Conservation (phyloP, 2,888 invertebrate species). For the Eilema sororculum region DNA sequence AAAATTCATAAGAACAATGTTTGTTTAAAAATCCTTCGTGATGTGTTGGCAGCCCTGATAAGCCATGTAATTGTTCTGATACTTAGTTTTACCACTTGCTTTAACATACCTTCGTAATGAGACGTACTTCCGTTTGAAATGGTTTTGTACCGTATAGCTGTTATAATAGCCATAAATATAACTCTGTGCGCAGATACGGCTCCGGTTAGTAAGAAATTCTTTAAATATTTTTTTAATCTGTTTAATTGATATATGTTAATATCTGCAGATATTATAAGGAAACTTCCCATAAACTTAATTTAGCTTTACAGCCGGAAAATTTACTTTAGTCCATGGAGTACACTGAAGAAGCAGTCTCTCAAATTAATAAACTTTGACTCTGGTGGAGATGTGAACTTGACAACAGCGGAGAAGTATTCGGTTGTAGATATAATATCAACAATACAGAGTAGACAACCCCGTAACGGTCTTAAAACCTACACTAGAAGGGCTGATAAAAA, state of each 20-base stretch:
- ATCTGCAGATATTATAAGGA: neutral
- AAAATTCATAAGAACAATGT: conserved; percentile 54
- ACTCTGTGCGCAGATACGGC: neutral
- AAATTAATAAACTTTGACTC: conserved; percentile 64
- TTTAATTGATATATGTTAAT: neutral
- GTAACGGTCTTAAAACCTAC: conserved; percentile 5
- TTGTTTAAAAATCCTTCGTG: conserved; percentile 49
- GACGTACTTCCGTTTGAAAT: neutral
- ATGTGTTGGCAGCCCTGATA: conserved; percentile 44
- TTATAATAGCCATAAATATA: conserved; percentile 5
- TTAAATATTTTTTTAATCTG: neutral
- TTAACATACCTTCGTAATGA: neutral
- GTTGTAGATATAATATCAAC: conserved; percentile 47
- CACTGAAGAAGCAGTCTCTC: conserved; percentile 43
- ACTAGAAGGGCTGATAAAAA: neutral
- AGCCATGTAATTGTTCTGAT: conserved; percentile 29
- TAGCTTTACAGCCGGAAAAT: conserved; percentile 31
- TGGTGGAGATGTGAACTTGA: conserved; percentile 56
- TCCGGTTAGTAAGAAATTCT: conserved; percentile 9
- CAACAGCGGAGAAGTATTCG: conserved; percentile 33
- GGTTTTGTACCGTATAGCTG: conserved; percentile 1
- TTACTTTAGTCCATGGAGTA: conserved; percentile 69
- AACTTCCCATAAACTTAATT: neutral
- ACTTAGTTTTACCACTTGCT: neutral
- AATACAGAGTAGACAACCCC: conserved; percentile 22